Evolutionary conservation across 2,797 vertebrate genomes (phyloP).

Genomic region (Pseudochirops cupreus): DNA sequence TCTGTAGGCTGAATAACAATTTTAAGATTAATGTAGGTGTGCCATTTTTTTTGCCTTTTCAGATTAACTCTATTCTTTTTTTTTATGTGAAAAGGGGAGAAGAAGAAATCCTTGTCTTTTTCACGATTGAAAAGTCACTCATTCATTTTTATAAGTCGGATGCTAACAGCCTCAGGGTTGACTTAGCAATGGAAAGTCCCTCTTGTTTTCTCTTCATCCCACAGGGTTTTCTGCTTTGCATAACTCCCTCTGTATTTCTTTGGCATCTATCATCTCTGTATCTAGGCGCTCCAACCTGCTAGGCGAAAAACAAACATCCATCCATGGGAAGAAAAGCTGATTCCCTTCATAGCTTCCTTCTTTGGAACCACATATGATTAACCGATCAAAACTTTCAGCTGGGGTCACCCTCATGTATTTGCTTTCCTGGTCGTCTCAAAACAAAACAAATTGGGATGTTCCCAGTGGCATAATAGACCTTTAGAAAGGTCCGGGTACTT

Average conservation of each 20-base stretch:
- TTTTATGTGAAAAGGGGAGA: background rate
- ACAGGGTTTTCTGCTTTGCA: constrained; percentile 26
- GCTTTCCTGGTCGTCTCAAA: background rate
- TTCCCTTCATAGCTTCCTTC: background rate
- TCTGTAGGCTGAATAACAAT: constrained; percentile 44
- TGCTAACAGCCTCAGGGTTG: background rate
- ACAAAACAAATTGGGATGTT: background rate
- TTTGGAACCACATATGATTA: background rate
- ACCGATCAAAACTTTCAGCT: background rate
- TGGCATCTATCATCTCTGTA: background rate
- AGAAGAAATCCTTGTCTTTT: background rate
- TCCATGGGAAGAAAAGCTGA: background rate
- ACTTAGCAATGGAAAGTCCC: constrained; percentile 31
- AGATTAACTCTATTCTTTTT: constrained; percentile 16
- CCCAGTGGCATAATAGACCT: background rate
- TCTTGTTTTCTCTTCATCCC: constrained; percentile 31
- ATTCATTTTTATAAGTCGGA: background rate
- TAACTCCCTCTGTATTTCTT: background rate
- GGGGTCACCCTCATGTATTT: background rate
- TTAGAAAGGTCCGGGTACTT: background rate
- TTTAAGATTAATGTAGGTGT: constrained; percentile 13
- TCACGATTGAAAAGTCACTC: constrained; percentile 14
- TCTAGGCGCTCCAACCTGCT: background rate
- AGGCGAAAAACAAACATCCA: constrained; percentile 30
- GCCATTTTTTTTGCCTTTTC: constrained; percentile 29